phyloP scores from a whole-genome alignment of 2,888 invertebrate species.

The Ectemnius cavifrons region DNA sequence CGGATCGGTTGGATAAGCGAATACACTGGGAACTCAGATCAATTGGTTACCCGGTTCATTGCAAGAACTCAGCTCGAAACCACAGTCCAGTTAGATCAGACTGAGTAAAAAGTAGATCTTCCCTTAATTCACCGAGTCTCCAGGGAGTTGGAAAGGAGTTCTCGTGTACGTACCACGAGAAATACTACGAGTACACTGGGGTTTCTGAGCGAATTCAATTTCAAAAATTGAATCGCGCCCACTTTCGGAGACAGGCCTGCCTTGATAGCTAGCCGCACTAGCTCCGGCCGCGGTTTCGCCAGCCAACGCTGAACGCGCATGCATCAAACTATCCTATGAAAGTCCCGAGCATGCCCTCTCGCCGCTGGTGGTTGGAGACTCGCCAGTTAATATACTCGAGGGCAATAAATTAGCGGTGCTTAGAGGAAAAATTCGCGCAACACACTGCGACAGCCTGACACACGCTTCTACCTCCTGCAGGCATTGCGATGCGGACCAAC shows the following conservation, averaged over 20 bases:
- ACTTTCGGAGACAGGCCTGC: not conserved
- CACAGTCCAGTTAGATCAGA: too few species aligned
- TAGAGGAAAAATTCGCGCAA: constrained; percentile 43
- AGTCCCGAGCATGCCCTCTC: constrained; percentile 44
- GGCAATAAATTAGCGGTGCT: constrained; percentile 48
- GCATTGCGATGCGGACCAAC: too few species aligned
- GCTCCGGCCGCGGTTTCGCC: not conserved
- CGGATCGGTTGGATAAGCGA: too few species aligned
- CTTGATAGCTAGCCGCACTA: not conserved
- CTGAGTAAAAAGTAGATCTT: too few species aligned
- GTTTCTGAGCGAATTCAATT: not conserved
- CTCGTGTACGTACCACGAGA: too few species aligned
- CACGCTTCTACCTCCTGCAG: too few species aligned
- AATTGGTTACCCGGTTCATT: too few species aligned
- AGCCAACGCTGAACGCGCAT: constrained; percentile 40
- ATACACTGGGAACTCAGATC: too few species aligned
- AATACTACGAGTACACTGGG: not conserved
- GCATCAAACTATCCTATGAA: constrained; percentile 34
- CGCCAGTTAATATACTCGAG: constrained; percentile 62
- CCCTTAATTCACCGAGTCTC: too few species aligned
- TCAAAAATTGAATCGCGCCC: not conserved
- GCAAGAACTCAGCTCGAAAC: too few species aligned
- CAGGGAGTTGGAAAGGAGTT: too few species aligned
- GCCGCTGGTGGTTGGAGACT: constrained; percentile 50
- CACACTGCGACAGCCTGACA: not conserved